Evolutionary conservation across 2,888 invertebrate species (phyloP).

Genomic region (Crematogaster levior): DNA sequence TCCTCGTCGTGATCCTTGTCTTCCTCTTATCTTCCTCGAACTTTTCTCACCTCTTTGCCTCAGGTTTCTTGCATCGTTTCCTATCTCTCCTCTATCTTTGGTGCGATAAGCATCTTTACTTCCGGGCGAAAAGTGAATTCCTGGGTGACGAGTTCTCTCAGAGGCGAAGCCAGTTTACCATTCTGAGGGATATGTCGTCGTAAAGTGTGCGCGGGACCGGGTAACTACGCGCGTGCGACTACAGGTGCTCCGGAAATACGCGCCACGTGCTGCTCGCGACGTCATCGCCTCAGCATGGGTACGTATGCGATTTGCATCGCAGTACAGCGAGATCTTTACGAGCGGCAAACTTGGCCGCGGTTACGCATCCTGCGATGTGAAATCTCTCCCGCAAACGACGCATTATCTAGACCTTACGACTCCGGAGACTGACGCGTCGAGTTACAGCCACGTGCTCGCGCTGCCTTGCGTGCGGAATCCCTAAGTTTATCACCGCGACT

Average conservation of each 20-base stretch:
- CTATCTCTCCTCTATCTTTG: constrained; percentile 38
- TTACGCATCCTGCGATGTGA: constrained; percentile 6
- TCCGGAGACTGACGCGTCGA: constrained; percentile 15
- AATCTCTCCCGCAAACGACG: constrained; percentile 26
- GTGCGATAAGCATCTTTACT: constrained; percentile 50
- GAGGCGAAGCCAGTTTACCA: constrained; percentile 31
- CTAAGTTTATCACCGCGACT: constrained; percentile 25
- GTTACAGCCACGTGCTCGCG: constrained; percentile 41
- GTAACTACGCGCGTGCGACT: constrained; percentile 26
- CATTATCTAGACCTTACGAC: constrained; percentile 32
- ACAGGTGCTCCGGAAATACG: constrained; percentile 65
- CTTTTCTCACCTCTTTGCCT: background rate
- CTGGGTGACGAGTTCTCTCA: constrained; percentile 41
- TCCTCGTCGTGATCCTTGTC: constrained; percentile 24
- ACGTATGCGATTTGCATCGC: constrained; percentile 33
- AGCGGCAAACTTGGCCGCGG: constrained; percentile 1
- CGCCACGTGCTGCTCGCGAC: constrained; percentile 33
- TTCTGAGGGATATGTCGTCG: constrained; percentile 31
- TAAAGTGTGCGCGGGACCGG: constrained; percentile 59
- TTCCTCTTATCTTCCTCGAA: background rate
- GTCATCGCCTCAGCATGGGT: constrained; percentile 16
- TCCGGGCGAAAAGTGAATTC: constrained; percentile 58
- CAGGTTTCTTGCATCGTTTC: constrained; percentile 1
- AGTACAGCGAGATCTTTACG: constrained; percentile 25
- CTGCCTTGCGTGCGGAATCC: constrained; percentile 40